phyloP scores from a whole-genome alignment of 2,888 invertebrate genomes.

The Sepioteuthis lessoniana region DNA sequence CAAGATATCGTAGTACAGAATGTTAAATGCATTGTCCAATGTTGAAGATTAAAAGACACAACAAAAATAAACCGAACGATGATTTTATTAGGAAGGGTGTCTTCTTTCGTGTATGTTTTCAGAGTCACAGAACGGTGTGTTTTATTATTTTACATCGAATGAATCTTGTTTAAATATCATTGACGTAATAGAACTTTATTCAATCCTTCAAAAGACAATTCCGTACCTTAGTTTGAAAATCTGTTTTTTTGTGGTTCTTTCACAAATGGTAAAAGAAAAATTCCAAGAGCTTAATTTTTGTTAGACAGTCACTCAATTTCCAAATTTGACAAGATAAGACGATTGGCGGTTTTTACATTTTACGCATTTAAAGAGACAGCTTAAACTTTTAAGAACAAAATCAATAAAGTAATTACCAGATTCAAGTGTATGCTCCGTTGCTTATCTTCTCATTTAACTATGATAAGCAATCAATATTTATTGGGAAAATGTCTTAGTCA shows the following conservation, averaged over 20 bases:
- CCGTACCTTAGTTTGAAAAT: neutral
- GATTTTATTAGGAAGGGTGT: no score
- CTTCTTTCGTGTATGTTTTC: no score
- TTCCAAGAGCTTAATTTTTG: neutral
- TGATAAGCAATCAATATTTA: neutral
- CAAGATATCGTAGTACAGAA: no score
- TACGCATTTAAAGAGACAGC: neutral
- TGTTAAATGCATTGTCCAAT: no score
- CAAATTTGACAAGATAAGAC: neutral
- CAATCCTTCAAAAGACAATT: no score
- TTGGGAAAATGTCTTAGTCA: no score
- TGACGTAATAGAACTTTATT: no score
- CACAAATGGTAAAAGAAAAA: neutral
- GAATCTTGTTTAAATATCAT: no score
- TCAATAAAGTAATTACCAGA: neutral
- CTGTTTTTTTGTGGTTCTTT: neutral
- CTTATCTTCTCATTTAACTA: neutral
- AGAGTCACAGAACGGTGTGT: no score
- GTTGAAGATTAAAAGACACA: no score
- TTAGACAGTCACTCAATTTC: neutral
- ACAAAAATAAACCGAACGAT: no score
- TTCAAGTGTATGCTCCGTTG: neutral
- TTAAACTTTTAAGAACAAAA: neutral
- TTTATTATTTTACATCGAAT: no score
- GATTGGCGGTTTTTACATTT: neutral